A percentile compares a stretch with the other conserved stretches of the same genome.
These are phyloP conservation scores for Heptranchias perlo DNA, from an alignment of 2,113 vertebrate genomes.

Conservation along the genomic window DNA sequence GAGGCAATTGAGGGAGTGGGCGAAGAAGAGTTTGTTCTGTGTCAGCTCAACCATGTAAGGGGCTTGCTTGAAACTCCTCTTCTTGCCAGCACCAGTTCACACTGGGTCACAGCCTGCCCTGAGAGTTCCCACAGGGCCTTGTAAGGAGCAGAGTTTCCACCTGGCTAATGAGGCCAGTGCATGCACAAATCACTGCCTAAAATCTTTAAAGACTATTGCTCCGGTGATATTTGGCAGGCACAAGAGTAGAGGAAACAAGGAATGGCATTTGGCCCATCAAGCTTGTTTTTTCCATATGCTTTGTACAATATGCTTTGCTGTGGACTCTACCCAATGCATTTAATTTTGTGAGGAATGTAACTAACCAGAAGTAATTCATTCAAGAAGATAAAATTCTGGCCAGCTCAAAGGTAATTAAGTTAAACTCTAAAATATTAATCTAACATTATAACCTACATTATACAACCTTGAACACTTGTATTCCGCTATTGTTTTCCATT, in stretches of 20 bases:
- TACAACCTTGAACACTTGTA: neutral
- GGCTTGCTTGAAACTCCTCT: neutral
- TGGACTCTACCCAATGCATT: neutral
- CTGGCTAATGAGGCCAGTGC: neutral
- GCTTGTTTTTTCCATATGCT: neutral
- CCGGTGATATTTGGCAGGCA: neutral
- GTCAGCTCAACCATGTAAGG: neutral
- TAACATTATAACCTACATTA: neutral
- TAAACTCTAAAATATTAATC: neutral
- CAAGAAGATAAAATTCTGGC: neutral
- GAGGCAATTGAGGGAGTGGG: neutral
- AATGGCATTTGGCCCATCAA: neutral
- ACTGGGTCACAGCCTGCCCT: neutral
- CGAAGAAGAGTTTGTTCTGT: neutral
- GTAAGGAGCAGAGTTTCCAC: neutral
- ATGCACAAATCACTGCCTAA: neutral
- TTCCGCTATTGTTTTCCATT: neutral
- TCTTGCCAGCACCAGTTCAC: neutral
- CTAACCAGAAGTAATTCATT: neutral
- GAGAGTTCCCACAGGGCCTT: neutral
- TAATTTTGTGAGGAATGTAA: neutral
- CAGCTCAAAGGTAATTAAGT: slow-evolving; percentile 10
- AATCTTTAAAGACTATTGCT: neutral
- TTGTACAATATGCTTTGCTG: neutral
- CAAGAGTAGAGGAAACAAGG: neutral